Conservation (phyloP, 2,888 invertebrate genomes). For the Scaptomyza polygonia region DNA sequence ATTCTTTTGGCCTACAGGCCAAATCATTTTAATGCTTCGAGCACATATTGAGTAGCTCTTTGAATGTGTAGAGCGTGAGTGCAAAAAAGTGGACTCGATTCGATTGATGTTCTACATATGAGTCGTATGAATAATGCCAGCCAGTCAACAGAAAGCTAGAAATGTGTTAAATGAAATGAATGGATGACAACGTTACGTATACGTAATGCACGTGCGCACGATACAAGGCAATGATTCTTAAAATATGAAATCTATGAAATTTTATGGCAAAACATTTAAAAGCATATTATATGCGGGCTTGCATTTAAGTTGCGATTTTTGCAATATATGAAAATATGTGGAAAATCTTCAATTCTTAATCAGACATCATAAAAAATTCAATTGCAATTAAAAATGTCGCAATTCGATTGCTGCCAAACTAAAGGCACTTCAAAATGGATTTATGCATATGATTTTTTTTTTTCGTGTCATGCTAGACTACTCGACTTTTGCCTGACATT, state of each 20-base stretch:
- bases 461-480: neutral
- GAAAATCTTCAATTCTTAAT: neutral
- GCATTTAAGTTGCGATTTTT: conserved; percentile 3
- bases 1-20: conserved; percentile 44
- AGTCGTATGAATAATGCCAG: conserved; percentile 33
- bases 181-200: conserved; percentile 37
- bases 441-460: neutral
- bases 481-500: conserved; percentile 12
- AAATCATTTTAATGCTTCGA: conserved; percentile 37
- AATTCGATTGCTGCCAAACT: neutral
- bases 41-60: conserved; percentile 26
- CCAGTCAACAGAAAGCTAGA: conserved; percentile 10
- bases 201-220: conserved; percentile 15
- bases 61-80: neutral
- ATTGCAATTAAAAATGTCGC: neutral
- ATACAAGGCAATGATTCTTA: neutral
- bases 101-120: conserved; percentile 57
- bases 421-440: neutral
- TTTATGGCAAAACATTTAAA: neutral
- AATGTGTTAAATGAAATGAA: conserved; percentile 21
- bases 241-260: neutral
- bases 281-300: conserved; percentile 1
- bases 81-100: conserved; percentile 4
- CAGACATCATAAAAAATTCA: conserved; percentile 9
- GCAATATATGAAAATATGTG: too few species aligned